phyloP scores from a whole-genome alignment of 2,888 invertebrate species.

The Drosophila ustulata region DNA sequence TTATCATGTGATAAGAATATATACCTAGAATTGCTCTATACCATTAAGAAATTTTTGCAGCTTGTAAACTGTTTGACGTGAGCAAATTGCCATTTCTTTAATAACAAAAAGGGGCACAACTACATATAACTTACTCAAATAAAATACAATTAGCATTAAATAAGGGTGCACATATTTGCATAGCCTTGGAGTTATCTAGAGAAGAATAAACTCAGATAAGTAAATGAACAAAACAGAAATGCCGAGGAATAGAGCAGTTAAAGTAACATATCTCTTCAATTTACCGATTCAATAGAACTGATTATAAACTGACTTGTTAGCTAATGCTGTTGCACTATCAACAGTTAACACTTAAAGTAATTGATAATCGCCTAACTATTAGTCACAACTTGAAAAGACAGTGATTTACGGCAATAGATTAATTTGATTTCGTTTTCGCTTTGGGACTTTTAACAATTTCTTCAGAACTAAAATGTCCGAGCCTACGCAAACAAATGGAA shows the following conservation, averaged over 20 bases:
- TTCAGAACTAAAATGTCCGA: conserved; percentile 60
- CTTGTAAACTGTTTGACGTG: conserved; percentile 12
- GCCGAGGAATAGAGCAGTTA: not conserved
- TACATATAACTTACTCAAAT: not conserved
- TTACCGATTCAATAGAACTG: not conserved
- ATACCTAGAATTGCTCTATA: not conserved
- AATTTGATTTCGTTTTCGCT: conserved; percentile 10
- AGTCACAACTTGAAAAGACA: conserved; percentile 7
- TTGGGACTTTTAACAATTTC: not conserved
- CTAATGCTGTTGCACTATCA: conserved; percentile 20
- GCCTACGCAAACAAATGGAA: conserved; percentile 52
- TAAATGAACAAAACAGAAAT: not conserved
- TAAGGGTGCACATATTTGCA: conserved; percentile 37
- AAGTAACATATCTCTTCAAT: conserved; percentile 1
- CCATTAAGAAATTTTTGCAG: not conserved
- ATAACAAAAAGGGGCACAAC: conserved; percentile 12
- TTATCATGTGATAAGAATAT: not conserved
- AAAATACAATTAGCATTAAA: conserved; percentile 17
- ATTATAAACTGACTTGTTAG: conserved; percentile 1
- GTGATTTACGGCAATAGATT: conserved; percentile 28
- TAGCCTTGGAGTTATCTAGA: not conserved
- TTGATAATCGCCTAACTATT: conserved; percentile 7
- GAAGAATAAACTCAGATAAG: not conserved
- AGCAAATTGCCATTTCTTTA: not conserved
- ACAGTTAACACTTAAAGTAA: not conserved